A percentile compares a stretch with the other conserved stretches of the same genome.
phyloP scores from a whole-genome alignment of 2,113 vertebrate genomes.

The Atrichornis clamosus region DNA sequence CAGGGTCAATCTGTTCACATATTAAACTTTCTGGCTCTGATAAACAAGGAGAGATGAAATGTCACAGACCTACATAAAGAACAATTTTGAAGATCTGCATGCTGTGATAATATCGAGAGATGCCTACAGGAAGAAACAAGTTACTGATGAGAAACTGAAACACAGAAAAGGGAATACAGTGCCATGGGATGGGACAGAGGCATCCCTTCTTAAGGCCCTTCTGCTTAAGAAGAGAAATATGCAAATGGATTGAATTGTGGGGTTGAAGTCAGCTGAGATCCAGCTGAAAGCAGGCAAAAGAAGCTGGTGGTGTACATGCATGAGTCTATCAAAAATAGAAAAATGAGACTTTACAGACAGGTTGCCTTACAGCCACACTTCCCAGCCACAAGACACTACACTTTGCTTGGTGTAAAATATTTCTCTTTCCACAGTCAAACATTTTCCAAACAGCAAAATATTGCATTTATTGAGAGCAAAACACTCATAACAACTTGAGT shows the following conservation, averaged over 20 bases:
- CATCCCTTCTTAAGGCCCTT: neutral
- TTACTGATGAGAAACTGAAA: neutral
- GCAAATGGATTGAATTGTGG: neutral
- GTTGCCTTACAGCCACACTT: neutral
- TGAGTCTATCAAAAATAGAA: neutral
- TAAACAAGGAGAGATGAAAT: neutral
- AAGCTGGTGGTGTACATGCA: neutral
- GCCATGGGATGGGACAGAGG: neutral
- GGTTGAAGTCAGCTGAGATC: neutral
- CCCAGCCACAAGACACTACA: neutral
- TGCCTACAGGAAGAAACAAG: neutral
- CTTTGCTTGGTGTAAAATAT: neutral
- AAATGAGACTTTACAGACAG: neutral
- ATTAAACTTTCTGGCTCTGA: neutral
- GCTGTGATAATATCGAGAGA: neutral
- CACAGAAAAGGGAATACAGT: neutral
- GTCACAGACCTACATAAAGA: neutral
- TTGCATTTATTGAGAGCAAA: neutral
- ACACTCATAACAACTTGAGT: neutral
- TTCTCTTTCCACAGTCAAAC: neutral
- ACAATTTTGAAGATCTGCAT: neutral
- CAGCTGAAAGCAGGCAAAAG: neutral
- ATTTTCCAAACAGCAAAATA: neutral
- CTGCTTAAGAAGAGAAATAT: neutral
- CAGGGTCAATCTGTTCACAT: neutral